Evolutionary conservation across 2,888 invertebrate genomes (phyloP), one percentile per base, ranked within the genome.

Genomic region (Diplolepis rosae): DNA sequence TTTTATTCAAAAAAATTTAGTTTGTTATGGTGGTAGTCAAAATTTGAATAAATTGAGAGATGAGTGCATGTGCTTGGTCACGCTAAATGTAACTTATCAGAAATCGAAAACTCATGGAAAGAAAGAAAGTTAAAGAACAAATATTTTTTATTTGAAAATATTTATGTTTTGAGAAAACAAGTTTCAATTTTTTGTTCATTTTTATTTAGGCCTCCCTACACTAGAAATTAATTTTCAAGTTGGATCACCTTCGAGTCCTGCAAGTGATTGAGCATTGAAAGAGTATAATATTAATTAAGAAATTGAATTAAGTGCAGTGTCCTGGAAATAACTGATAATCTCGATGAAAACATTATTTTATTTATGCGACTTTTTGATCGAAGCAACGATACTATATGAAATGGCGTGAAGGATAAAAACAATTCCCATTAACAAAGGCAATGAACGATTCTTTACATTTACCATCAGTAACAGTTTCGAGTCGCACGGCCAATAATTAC

Each of bases 401-500:
- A 18, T 61, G 39, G 7, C 39, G 35, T 6, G 24, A 61, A 13
- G 56, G 35, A 56, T 56, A 35, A 32, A 56, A 56, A 61, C 35
- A 39, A 61, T 61, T 61, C 39, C 61, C 39, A 61, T 61, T 61
- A 61, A 24, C n/a, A 24, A 61, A 39, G 22, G 61, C 39, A 61
- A 61, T 61, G 39, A 61, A 61, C 7, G 61, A 35, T 61, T n/a
- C 24, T 39, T 61, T 39, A 24, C 13, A 56, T 61, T 61, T 39
- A 61, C 22, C 61, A 39, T 22, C 54, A 32, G 4, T 39, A 61
- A 35, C 54, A 32, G 18, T 22, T 56, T 61, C 24, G 24, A 39
- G 61, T 61, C 61, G 24, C 61, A 61, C 61, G 61, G 61, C 7
- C 35, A 61, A 61, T 61, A 61, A 61, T 61, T 61, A 61, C 39